Percentiles rank a stretch among this genome's conserved stretches.
Conservation (phyloP, 2,113 vertebrate species). For the Elephantulus edwardii region DNA sequence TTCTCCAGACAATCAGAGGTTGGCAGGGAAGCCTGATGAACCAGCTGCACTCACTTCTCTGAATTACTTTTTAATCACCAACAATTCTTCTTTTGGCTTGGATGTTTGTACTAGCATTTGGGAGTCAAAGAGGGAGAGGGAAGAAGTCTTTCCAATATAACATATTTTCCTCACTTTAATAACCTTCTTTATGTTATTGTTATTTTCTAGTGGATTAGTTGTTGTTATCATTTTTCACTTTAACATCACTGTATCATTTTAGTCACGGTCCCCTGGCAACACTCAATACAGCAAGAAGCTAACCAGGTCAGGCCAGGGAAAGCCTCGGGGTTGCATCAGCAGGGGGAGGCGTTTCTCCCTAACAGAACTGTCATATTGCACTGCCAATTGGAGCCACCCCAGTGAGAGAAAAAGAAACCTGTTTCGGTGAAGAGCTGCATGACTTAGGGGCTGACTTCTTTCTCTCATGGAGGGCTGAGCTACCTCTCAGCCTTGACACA, state of each 20-base stretch:
- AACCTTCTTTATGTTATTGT: neutral
- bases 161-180: neutral
- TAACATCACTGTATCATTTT: slow-evolving; percentile 19
- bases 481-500: slow-evolving; percentile 6
- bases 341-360: neutral
- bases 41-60: slow-evolving; percentile 55
- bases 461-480: neutral
- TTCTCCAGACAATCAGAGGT: neutral
- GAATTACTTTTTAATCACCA: slow-evolving; percentile 69
- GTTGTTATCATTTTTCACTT: slow-evolving; percentile 15
- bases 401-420: neutral
- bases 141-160: neutral
- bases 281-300: slow-evolving; percentile 26
- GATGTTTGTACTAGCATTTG: slow-evolving; percentile 36
- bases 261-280: slow-evolving; percentile 11
- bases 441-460: slow-evolving; percentile 26
- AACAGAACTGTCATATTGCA: neutral
- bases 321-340: slow-evolving; percentile 29
- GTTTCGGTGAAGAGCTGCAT: neutral
- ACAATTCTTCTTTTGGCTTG: slow-evolving; percentile 50
- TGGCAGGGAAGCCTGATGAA: slow-evolving; percentile 30
- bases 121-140: slow-evolving; percentile 3
- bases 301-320: slow-evolving; percentile 32
- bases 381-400: neutral
- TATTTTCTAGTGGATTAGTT: slow-evolving; percentile 43